Evolutionary conservation across 2,797 vertebrate genomes (phyloP), one percentile per base, ranked within the genome.

Genomic region (Novumbra hubbsi): DNA sequence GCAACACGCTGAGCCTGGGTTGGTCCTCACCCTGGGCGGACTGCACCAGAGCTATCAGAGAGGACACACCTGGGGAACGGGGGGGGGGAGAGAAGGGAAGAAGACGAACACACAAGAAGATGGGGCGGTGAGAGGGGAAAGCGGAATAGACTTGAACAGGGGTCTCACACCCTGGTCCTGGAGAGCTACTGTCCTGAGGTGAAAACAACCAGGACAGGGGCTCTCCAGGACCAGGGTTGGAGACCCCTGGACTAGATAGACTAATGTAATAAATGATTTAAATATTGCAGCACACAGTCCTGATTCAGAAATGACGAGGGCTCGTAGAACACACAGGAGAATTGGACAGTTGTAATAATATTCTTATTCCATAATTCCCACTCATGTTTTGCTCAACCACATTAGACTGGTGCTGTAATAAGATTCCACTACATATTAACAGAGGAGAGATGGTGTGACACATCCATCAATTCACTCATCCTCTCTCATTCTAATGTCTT

Each of bases 1-100:
- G 89, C 75, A 99, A 87, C 81, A 98, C 92, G 34, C 94, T 98
- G 80, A 99, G 65, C 84, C 90, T 95, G 0, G 96, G 96, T n/a
- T 98, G 96, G 86, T 98, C 98, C 80, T 97, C 97, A 73, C 97
- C 96, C 85, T 96, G 95, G 67, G 96, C 94, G 50, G 98, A 96
- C 28, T 90, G 92, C 80, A 99, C 81, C 70, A 99, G 93, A 74
- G 94, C 96, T 85, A 99, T 96, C 73, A 99, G 95, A 45, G 97
- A 98, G 11, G 95, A 96, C 81, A 99, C 98, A 77, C 98, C 98
- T 99, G 86, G 76, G 75, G 71, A 45, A 45, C 5, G 12, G 9
- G 55, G 1, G 21, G 21, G 3, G 21, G n/a, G 2, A 48, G 11
- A 55, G 4, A 73, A 77, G 17, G 72, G 55, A 79, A 28, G 72